A percentile compares a stretch with the other conserved stretches of the same genome.
These are phyloP conservation scores for Lepidocolaptes lacrymiger DNA, from an alignment of 2,797 vertebrate genomes.

Conservation along the genomic window DNA sequence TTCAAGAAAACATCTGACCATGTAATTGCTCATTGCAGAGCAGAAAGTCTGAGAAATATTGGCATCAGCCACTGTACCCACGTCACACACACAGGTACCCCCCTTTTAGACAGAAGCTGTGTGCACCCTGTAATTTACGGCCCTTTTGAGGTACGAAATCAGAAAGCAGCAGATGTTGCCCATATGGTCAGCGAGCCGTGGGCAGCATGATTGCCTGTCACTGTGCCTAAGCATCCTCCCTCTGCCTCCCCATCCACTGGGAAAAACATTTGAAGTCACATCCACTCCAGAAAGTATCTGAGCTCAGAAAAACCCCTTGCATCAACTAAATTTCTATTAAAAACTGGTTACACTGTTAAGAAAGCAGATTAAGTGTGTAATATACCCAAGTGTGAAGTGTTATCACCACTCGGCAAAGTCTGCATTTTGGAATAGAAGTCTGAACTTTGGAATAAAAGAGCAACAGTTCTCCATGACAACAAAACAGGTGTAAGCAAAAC, in stretches of 20 bases:
- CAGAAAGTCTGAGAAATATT: neutral
- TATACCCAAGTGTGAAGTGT: neutral
- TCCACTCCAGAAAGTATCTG: neutral
- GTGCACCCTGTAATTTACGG: neutral
- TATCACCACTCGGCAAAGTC: neutral
- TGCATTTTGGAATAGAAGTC: neutral
- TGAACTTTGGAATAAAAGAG: neutral
- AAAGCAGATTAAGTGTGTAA: neutral
- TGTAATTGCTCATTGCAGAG: neutral
- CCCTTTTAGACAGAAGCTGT: neutral
- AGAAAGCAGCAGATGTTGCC: neutral
- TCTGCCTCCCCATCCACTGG: neutral
- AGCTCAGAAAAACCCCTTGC: neutral
- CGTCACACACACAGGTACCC: neutral
- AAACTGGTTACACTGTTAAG: neutral
- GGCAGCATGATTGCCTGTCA: neutral
- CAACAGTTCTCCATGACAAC: conserved; percentile 15
- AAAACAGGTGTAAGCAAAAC: conserved; percentile 35
- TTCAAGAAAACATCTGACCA: neutral
- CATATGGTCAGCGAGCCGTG: neutral
- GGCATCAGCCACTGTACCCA: neutral
- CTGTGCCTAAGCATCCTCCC: neutral
- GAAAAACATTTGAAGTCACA: neutral
- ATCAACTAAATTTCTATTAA: neutral
- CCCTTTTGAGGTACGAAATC: neutral